Evolutionary conservation across 2,113 vertebrate species (phyloP).

Genomic region (Anseranas semipalmata): DNA sequence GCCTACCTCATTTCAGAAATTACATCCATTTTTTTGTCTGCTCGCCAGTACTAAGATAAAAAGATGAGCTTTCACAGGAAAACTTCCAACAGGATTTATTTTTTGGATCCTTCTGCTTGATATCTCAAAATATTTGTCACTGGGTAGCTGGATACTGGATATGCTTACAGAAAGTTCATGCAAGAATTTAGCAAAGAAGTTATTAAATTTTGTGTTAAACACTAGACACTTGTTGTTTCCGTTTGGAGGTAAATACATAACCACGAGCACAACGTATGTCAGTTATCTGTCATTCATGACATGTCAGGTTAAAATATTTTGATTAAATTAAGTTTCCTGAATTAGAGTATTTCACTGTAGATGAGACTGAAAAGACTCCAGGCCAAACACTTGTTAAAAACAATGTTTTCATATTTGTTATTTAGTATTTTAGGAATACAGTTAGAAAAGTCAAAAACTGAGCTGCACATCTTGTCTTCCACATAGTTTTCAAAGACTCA

Average conservation of each 20-base stretch:
- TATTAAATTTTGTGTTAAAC: neutral
- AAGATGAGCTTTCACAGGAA: neutral
- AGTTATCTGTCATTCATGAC: neutral
- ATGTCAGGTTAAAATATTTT: neutral
- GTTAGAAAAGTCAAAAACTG: neutral
- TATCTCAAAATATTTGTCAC: neutral
- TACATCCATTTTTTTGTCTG: constrained; percentile 24
- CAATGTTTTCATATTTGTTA: neutral
- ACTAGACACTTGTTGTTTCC: neutral
- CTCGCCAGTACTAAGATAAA: neutral
- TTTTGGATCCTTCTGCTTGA: neutral
- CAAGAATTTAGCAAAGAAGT: neutral
- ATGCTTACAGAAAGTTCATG: neutral
- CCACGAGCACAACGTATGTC: neutral
- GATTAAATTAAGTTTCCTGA: neutral
- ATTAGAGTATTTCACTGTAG: neutral
- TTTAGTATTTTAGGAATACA: neutral
- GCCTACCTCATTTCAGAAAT: neutral
- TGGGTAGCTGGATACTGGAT: neutral
- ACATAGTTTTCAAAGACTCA: neutral
- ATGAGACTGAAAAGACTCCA: neutral
- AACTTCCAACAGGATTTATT: neutral
- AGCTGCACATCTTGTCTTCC: neutral
- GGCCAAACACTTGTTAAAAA: neutral
- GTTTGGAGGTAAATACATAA: neutral